A percentile compares a stretch with the other conserved stretches of the same genome.
Evolutionary conservation across 2,888 invertebrate species (phyloP).

Genomic region (Leptinotarsa tumamoca): DNA sequence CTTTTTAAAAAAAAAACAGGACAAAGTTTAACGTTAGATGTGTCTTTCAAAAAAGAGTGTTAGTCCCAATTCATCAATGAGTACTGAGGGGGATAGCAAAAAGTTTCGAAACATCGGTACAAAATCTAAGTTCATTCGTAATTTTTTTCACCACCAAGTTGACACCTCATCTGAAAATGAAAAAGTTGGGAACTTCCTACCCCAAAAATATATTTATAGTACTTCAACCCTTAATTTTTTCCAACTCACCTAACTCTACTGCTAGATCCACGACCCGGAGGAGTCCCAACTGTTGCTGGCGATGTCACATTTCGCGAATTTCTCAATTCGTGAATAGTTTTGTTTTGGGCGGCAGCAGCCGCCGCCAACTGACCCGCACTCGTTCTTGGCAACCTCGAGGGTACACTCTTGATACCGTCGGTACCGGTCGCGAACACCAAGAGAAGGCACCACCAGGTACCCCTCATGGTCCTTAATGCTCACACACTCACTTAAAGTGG

Average conservation of each 20-base stretch:
- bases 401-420: slow-evolving; percentile 51
- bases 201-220: background rate
- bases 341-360: slow-evolving; percentile 64
- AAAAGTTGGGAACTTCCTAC: too few species aligned
- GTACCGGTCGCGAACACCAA: slow-evolving; percentile 55
- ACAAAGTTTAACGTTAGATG: too few species aligned
- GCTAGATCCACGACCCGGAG: slow-evolving; percentile 60
- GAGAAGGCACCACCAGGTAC: slow-evolving; percentile 61
- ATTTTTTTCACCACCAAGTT: too few species aligned
- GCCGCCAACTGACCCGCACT: slow-evolving; percentile 71
- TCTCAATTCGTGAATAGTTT: slow-evolving; percentile 61
- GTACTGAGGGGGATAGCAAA: too few species aligned
- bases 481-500: slow-evolving; percentile 30
- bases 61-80: too few species aligned
- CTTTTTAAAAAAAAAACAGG: too few species aligned
- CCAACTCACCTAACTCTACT: slow-evolving; percentile 57
- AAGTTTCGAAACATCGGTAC: too few species aligned
- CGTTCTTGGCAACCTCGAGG: slow-evolving; percentile 71
- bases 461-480: slow-evolving; percentile 55
- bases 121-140: too few species aligned
- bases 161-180: too few species aligned
- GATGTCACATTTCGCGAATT: slow-evolving; percentile 47
- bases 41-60: too few species aligned
- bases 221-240: background rate
- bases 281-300: slow-evolving; percentile 56